Base-by-base conservation (phyloP, 2,797 vertebrate species). In the Mus spretus region DNA sequence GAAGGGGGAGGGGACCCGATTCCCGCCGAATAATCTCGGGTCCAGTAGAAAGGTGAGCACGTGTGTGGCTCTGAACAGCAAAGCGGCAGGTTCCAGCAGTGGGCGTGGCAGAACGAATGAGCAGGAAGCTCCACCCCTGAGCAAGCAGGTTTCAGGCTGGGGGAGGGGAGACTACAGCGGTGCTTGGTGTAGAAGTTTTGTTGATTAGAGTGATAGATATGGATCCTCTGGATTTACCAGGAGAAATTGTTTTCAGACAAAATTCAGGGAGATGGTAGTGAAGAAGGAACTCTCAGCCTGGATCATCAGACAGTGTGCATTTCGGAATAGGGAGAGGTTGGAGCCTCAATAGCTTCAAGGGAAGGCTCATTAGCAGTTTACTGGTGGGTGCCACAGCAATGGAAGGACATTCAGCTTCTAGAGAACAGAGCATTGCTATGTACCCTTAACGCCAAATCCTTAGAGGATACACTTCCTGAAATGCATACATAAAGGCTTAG, bases 331-430 rank as follows among this genome's bases (percentile, higher is more conserved):
- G 44, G 34, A 47, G 10, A 19, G 7, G 4, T 20, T 20, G 77
- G 6, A 20, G 50, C 0, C 1, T 12, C 17, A 20, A 6, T 2
- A 22, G 22, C 3, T 6, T 3, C 12, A 9, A 24, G 17, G 53
- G 19, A 47, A 55, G 8, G 2, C 26, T 61, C 24, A 20, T 55
- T 80, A 67, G 12, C 1, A 10, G 26, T 70, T 83, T 47, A 6
- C 26, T 4, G 3, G 55, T 50, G 1, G 55, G 47, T 3, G 3
- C 10, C 2, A 15, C 31, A 77, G 17, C 3, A 34, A 55, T 28
- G 22, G 17, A 1, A 3, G 20, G 15, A 26, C 22, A 5, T 28
- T 78, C 3, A 40, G 3, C 74, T 89, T 78, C n/a, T 13, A 28
- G 40, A 14, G 47, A 63, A 86, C 26, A 37, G 61, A 70, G 57